These are phyloP conservation scores for Eremobia ochroleuca DNA, from an alignment of 2,888 invertebrate species.

Conservation along the genomic window DNA sequence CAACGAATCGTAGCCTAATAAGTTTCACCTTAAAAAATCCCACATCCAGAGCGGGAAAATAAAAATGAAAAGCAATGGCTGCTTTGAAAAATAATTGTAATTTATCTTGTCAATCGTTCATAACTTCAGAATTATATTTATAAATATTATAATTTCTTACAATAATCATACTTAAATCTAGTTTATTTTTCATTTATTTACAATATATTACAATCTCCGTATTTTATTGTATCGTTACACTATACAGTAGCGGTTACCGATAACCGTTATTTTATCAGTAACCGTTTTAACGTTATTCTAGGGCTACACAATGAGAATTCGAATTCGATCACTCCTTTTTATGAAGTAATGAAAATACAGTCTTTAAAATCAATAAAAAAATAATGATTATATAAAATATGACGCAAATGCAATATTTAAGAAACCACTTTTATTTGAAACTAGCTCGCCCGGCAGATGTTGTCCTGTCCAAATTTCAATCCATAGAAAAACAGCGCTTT, in stretches of 20 bases:
- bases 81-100: conserved; percentile 44
- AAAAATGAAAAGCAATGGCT: conserved; percentile 31
- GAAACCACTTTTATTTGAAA: neutral
- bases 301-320: conserved; percentile 39
- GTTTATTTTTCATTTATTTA: conserved; percentile 58
- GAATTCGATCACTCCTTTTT: conserved; percentile 30
- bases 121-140: conserved; percentile 50
- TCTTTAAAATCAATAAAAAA: conserved; percentile 38
- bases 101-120: conserved; percentile 51
- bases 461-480: neutral
- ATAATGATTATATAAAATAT: neutral
- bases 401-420: neutral
- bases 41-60: conserved; percentile 29
- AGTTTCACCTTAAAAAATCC: neutral
- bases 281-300: conserved; percentile 38
- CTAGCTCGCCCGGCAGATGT: too few species aligned
- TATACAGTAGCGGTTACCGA: conserved; percentile 59
- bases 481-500: neutral
- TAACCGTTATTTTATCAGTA: conserved; percentile 47
- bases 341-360: conserved; percentile 32
- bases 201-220: conserved; percentile 61
- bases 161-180: conserved; percentile 52
- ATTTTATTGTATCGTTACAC: conserved; percentile 46
- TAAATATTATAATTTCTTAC: conserved; percentile 63
- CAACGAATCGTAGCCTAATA: neutral